Conservation (phyloP, 2,113 vertebrate species). For the Rhineura floridana region DNA sequence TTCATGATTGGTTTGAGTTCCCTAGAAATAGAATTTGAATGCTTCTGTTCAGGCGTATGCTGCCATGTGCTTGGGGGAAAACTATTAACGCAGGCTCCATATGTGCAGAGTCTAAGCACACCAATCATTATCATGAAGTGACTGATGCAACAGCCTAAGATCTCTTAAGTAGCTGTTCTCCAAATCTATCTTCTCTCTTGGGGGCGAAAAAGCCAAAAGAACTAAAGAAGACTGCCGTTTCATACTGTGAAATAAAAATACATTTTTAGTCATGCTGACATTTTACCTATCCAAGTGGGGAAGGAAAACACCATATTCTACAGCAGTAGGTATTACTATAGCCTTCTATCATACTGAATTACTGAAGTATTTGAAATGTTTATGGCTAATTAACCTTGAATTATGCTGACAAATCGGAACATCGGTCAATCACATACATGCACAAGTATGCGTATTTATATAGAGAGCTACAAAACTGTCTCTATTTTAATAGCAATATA, state of each 20-base stretch:
- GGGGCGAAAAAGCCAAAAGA: conserved; percentile 28
- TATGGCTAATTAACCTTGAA: conserved; percentile 69
- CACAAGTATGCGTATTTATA: conserved; percentile 5
- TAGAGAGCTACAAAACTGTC: conserved; percentile 63
- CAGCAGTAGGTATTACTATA: conserved; percentile 52
- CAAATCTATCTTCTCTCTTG: conserved; percentile 34
- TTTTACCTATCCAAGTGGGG: conserved; percentile 57
- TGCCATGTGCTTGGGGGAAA: neutral
- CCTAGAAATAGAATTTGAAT: conserved; percentile 52
- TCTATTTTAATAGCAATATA: conserved; percentile 69
- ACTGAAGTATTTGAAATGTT: conserved; percentile 66
- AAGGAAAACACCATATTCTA: conserved; percentile 47
- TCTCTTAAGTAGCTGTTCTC: conserved; percentile 54
- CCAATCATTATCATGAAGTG: conserved; percentile 35
- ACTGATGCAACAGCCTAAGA: conserved; percentile 27
- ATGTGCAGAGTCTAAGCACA: conserved; percentile 28
- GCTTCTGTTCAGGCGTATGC: conserved; percentile 34
- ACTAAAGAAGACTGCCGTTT: conserved; percentile 47
- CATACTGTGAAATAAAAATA: conserved; percentile 62
- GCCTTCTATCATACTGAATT: conserved; percentile 55
- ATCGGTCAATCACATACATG: conserved; percentile 51
- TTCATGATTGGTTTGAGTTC: conserved; percentile 54
- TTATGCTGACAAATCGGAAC: conserved; percentile 65
- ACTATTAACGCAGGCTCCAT: conserved; percentile 47
- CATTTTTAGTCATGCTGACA: conserved; percentile 47